Percentiles rank a stretch among this genome's conserved stretches.
Evolutionary conservation across 2,797 vertebrate genomes (phyloP).

Genomic region (Eupleurogrammus muticus): DNA sequence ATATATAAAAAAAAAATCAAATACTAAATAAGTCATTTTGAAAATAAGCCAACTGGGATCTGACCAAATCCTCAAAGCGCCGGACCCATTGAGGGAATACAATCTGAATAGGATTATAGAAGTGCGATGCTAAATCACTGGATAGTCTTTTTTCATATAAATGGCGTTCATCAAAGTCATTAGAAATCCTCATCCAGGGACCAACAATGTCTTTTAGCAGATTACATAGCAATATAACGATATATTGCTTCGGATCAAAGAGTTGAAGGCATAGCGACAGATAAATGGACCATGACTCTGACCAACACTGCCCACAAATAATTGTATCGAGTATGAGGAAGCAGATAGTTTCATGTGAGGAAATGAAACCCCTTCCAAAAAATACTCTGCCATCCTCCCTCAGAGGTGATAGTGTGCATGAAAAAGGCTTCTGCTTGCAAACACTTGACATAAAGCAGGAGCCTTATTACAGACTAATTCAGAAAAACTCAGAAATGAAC

Average conservation of each 20-base stretch:
- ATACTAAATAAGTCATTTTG: too few species aligned
- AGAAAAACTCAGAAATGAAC: too few species aligned
- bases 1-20: too few species aligned
- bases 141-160: background rate
- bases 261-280: background rate
- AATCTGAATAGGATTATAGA: background rate
- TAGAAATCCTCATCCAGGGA: background rate
- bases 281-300: background rate
- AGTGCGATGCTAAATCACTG: background rate
- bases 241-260: background rate
- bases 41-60: too few species aligned
- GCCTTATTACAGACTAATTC: too few species aligned
- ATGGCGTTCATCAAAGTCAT: background rate
- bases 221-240: background rate
- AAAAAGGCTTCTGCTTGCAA: background rate
- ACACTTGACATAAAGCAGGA: background rate
- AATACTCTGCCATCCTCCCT: slow-evolving; percentile 16
- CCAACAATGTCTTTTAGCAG: background rate
- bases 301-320: slow-evolving; percentile 6
- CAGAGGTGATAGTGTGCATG: background rate
- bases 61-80: too few species aligned
- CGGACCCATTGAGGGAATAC: too few species aligned
- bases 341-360: slow-evolving; percentile 32
- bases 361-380: slow-evolving; percentile 46
- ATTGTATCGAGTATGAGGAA: slow-evolving; percentile 26